Percentiles rank a stretch among this genome's conserved stretches.
Conservation (phyloP, 2,797 vertebrate genomes). For the Lemur catta region DNA sequence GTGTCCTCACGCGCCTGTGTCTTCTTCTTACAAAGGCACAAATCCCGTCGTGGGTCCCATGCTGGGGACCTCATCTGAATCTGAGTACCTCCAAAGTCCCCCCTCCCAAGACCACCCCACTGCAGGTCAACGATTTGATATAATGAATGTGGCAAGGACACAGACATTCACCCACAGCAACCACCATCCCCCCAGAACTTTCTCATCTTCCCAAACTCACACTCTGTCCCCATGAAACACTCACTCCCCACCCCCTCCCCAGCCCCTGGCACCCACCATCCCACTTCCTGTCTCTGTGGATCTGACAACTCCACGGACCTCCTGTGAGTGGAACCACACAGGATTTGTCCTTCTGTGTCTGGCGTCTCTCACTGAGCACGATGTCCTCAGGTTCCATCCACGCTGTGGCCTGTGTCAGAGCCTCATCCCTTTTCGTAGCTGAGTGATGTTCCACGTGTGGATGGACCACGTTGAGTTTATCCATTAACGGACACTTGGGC, state of each 20-base stretch:
- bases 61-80: too few relatives aligned
- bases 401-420: neutral
- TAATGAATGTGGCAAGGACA: neutral
- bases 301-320: rapidly evolving
- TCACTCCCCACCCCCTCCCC: neutral
- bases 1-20: too few relatives aligned
- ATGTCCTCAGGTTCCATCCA: neutral
- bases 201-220: neutral
- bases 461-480: neutral
- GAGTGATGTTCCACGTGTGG: neutral
- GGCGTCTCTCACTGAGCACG: neutral
- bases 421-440: neutral
- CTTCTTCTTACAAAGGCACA: neutral
- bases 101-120: neutral
- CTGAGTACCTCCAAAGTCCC: too few relatives aligned
- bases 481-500: neutral
- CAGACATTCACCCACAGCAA: neutral
- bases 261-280: neutral
- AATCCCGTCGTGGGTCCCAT: neutral
- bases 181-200: neutral
- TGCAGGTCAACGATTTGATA: neutral
- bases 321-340: neutral
- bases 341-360: neutral
- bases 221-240: neutral
- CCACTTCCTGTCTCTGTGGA: neutral